These are phyloP conservation scores for Apodemia mormo DNA, from an alignment of 2,888 invertebrate species.

Conservation along the genomic window DNA sequence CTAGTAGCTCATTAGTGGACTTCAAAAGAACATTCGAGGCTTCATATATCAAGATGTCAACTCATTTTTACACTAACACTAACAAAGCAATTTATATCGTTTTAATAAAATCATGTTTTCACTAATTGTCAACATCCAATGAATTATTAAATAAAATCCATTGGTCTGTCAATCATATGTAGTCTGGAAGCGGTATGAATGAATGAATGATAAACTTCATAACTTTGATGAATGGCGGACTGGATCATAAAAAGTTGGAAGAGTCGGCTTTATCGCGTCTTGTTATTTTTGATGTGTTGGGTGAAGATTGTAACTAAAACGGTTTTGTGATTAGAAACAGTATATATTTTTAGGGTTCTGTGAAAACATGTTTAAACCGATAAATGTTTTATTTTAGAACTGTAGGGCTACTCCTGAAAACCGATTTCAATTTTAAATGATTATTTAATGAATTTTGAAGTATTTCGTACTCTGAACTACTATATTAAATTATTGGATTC, in stretches of 20 bases:
- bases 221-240: slow-evolving; percentile 22
- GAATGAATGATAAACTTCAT: slow-evolving; percentile 19
- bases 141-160: slow-evolving; percentile 28
- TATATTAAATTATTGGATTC: too few relatives aligned
- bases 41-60: slow-evolving; percentile 3
- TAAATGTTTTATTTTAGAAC: too few relatives aligned
- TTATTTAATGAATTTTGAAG: too few relatives aligned
- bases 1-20: slow-evolving; percentile 13
- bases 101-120: slow-evolving; percentile 19
- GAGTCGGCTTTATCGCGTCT: slow-evolving; percentile 1
- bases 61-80: slow-evolving; percentile 10
- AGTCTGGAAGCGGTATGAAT: slow-evolving; percentile 2
- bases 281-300: background rate
- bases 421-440: too few relatives aligned
- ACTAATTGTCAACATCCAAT: slow-evolving; percentile 26
- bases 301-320: background rate
- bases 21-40: slow-evolving; percentile 9
- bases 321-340: background rate
- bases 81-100: slow-evolving; percentile 8
- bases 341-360: background rate
- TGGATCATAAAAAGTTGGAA: slow-evolving; percentile 3
- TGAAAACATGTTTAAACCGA: background rate
- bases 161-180: slow-evolving; percentile 36
- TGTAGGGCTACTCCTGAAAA: too few relatives aligned
- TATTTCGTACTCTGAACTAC: too few relatives aligned